These are phyloP conservation scores for Tenthredo amoena DNA, from an alignment of 2,888 invertebrate species.

Conservation along the genomic window DNA sequence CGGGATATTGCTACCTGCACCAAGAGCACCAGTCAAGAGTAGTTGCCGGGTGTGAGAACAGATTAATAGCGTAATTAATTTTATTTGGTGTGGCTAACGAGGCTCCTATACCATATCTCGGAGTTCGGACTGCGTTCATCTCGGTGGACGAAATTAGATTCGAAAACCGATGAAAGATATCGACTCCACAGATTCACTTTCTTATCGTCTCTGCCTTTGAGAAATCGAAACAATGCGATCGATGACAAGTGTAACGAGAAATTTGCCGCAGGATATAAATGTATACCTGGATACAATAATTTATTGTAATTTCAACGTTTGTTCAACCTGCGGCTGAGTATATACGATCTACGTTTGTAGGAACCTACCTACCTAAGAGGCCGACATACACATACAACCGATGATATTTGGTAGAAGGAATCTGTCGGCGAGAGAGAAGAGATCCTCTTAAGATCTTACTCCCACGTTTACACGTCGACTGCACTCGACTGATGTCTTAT, in stretches of 20 bases:
- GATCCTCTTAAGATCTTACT: constrained; percentile 45
- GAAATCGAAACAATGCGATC: constrained; percentile 10
- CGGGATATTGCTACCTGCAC: constrained; percentile 7
- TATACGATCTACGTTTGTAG: background rate
- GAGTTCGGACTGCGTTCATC: constrained; percentile 3
- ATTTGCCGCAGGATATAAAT: background rate
- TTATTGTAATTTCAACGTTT: background rate
- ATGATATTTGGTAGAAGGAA: constrained; percentile 26
- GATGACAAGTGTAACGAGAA: background rate
- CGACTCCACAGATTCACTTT: background rate
- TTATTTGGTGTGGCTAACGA: constrained; percentile 48
- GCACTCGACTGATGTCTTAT: constrained; percentile 46
- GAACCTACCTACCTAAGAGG: background rate
- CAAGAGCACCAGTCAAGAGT: constrained; percentile 12
- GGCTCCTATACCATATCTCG: background rate
- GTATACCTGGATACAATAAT: too few relatives aligned
- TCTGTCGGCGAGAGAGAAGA: constrained; percentile 35
- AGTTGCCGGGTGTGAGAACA: constrained; percentile 42
- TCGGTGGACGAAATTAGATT: constrained; percentile 16
- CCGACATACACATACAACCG: background rate
- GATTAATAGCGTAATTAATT: constrained; percentile 51
- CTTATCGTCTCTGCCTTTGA: background rate
- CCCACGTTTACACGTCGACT: constrained; percentile 46
- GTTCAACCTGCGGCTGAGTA: background rate
- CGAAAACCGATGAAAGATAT: constrained; percentile 23